Base-by-base conservation (phyloP, 1,140 invertebrate species). In the Bombus polaris region DNA sequence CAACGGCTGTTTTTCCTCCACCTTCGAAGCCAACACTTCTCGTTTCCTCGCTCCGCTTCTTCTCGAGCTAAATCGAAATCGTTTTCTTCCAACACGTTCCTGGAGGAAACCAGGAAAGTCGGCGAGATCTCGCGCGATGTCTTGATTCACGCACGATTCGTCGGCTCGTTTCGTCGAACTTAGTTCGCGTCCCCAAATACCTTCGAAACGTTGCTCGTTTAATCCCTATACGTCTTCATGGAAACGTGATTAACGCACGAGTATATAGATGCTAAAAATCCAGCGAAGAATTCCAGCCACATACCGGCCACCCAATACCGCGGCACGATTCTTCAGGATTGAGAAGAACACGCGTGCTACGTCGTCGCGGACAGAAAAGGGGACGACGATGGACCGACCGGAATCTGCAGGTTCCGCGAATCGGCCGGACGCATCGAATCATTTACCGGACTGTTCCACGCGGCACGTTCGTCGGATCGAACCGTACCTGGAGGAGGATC, bases 351-450 rank as follows among this genome's bases (percentile, higher is more conserved):
- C 77, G 83, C 57, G 78, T 22, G 39, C 57, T 37, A 32, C 59
- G 47, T 44, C 37, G 76, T 13, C 76, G 76, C 32, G 25, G 78
- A 73, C 78, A 32, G 77, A 74, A 81, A 85, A 85, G 78, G 83
- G 70, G 78, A 74, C 74, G 78, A 81, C 78, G 83, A 81, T 81
- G 83, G 83, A 53, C 53, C 83, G 78, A 66, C 35, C 39, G 83
- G 83, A 81, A 85, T 85, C 70, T 71, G 83, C 70, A 57, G 28
- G 70, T 85, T 85, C 83, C 59, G 83, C 83, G 83, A 85, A 85
- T 85, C 78, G 83, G 70, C 0, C 25, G 39, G 83, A 65, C 44
- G 44, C 75, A 5, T 79, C 83, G 75, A 71, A 78, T 78, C 76
- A n/a, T 77, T 70, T 77, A 32, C 47, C 82, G 62, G 74, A 28